These are phyloP conservation scores for Suricata suricatta DNA, from an alignment of 2,113 vertebrate species.

Conservation along the genomic window DNA sequence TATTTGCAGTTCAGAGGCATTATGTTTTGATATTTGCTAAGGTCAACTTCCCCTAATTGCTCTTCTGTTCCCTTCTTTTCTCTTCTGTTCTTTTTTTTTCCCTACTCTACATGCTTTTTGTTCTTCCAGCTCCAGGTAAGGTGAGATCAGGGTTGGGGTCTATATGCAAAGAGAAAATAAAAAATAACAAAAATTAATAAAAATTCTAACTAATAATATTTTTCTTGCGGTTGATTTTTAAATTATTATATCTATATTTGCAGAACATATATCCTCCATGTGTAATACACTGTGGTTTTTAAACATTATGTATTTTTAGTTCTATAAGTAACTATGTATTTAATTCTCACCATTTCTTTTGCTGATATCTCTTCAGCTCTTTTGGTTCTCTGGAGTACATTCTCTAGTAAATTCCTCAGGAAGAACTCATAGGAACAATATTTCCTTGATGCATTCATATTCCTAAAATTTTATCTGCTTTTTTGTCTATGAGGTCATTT, in stretches of 20 bases:
- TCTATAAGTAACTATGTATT: not conserved
- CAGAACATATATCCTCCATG: not conserved
- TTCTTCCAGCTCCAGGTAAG: not conserved
- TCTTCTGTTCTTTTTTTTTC: not conserved
- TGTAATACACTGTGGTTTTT: not conserved
- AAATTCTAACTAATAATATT: not conserved
- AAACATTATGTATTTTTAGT: not conserved
- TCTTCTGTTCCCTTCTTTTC: not conserved
- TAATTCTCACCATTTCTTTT: not conserved
- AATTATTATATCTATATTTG: not conserved
- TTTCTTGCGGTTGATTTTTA: not conserved
- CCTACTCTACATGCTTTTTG: not conserved
- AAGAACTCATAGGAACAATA: not conserved
- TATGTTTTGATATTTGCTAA: not conserved
- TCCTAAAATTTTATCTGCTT: not conserved
- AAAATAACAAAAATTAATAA: not conserved
- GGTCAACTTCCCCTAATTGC: not conserved
- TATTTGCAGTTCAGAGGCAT: not conserved
- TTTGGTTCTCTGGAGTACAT: not conserved
- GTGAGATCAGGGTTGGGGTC: fast-evolving
- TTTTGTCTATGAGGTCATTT: not conserved
- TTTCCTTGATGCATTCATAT: not conserved
- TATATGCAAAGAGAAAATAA: not conserved
- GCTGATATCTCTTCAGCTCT: not conserved
- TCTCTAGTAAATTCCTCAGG: not conserved